These are phyloP conservation scores for Hymenochirus boettgeri DNA, from an alignment of 2,113 vertebrate genomes.

Conservation along the genomic window DNA sequence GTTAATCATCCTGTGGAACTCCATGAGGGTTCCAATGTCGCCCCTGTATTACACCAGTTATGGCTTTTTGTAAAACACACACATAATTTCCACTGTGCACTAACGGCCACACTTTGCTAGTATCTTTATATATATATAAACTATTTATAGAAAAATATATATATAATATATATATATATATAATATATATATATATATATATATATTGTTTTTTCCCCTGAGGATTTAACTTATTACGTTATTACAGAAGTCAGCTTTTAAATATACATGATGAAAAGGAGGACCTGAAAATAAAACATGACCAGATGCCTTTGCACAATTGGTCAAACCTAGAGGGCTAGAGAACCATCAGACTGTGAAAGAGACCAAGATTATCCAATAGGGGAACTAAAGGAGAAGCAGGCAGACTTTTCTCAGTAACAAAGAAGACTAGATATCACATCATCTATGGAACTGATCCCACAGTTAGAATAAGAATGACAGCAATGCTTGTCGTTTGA, in stretches of 20 bases:
- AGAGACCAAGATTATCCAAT: background rate
- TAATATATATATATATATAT: too few species aligned
- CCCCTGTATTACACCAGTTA: too few species aligned
- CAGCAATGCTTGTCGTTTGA: conserved; percentile 26
- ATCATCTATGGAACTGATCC: background rate
- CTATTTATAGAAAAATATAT: too few species aligned
- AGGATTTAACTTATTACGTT: too few species aligned
- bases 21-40: too few species aligned
- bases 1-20: too few species aligned
- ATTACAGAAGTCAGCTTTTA: background rate
- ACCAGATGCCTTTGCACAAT: background rate
- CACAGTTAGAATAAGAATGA: conserved; percentile 46
- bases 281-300: background rate
- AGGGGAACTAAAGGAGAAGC: conserved; percentile 25
- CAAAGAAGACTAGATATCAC: conserved; percentile 13
- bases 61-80: too few species aligned
- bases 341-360: background rate
- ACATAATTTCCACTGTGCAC: too few species aligned
- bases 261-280: conserved; percentile 12
- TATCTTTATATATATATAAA: too few species aligned
- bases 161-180: too few species aligned
- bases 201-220: too few species aligned
- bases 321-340: conserved; percentile 18
- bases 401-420: conserved; percentile 1
- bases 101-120: too few species aligned